These are phyloP conservation scores for Halichoerus grypus DNA, from an alignment of 2,113 vertebrate species.

Conservation along the genomic window DNA sequence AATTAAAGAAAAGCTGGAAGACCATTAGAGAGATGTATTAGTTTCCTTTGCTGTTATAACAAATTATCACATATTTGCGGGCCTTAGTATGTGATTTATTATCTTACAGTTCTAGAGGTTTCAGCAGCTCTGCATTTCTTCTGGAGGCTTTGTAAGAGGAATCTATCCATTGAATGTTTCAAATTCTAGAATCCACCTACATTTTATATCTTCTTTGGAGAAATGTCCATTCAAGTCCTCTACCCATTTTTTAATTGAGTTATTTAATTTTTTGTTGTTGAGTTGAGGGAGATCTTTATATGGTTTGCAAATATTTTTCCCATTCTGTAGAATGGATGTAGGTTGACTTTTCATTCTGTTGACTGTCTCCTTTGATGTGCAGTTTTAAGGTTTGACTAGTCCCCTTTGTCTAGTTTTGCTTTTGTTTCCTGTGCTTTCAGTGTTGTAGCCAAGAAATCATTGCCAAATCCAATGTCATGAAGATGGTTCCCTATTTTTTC, in stretches of 20 bases:
- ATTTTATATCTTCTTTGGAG: background rate
- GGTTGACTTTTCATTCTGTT: background rate
- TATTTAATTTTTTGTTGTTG: background rate
- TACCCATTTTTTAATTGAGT: background rate
- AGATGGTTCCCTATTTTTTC: background rate
- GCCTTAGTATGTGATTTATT: background rate
- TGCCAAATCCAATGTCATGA: background rate
- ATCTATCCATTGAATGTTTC: background rate
- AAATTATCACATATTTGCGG: background rate
- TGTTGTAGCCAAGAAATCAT: background rate
- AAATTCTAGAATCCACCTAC: background rate
- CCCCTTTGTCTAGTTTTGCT: background rate
- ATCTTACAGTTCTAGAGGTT: background rate
- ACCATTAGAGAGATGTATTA: background rate
- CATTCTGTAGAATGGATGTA: background rate
- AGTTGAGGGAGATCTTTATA: background rate
- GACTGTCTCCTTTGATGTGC: background rate
- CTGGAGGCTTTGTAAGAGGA: background rate
- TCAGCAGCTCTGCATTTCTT: background rate
- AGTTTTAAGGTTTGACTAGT: background rate
- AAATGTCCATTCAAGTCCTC: background rate
- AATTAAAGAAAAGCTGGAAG: background rate
- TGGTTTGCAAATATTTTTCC: background rate
- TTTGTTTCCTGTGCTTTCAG: background rate
- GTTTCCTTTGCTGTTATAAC: background rate